These are phyloP conservation scores for Pollenia griseotomentosa DNA, from an alignment of 2,888 invertebrate species.

Conservation along the genomic window DNA sequence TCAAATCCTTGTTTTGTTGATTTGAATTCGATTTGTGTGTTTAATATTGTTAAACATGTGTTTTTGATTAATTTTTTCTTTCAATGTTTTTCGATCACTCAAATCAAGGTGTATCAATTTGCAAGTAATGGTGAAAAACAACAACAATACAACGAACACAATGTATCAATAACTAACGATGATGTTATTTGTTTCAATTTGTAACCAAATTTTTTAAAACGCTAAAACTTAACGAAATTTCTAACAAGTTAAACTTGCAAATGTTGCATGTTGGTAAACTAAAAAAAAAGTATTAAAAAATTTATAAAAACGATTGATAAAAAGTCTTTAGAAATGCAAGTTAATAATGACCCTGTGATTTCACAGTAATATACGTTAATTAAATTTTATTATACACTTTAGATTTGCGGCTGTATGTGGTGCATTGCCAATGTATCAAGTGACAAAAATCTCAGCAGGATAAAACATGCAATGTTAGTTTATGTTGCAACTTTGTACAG, in stretches of 20 bases:
- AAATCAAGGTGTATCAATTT: constrained; percentile 42
- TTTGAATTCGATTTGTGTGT: constrained; percentile 53
- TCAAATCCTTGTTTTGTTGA: constrained; percentile 49
- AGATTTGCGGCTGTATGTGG: background rate
- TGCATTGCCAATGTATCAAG: constrained; percentile 53
- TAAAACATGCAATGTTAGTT: constrained; percentile 69
- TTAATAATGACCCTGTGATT: background rate
- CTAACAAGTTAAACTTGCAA: background rate
- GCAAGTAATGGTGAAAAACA: background rate
- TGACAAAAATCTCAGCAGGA: constrained; percentile 75
- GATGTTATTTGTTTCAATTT: constrained; percentile 33
- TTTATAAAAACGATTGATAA: background rate
- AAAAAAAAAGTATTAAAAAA: background rate
- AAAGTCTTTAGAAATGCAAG: background rate
- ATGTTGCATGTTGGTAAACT: constrained; percentile 7
- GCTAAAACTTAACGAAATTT: background rate
- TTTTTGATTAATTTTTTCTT: constrained; percentile 26
- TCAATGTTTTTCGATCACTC: constrained; percentile 14
- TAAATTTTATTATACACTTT: constrained; percentile 48
- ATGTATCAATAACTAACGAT: constrained; percentile 46
- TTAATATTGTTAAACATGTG: constrained; percentile 42
- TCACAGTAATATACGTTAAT: constrained; percentile 48
- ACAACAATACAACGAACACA: background rate
- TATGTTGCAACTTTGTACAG: constrained; percentile 34
- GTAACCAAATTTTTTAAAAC: background rate